A percentile compares a stretch with the other conserved stretches of the same genome.
phyloP scores from a whole-genome alignment of 2,113 vertebrate genomes.

The Phylloscopus trochiloides region DNA sequence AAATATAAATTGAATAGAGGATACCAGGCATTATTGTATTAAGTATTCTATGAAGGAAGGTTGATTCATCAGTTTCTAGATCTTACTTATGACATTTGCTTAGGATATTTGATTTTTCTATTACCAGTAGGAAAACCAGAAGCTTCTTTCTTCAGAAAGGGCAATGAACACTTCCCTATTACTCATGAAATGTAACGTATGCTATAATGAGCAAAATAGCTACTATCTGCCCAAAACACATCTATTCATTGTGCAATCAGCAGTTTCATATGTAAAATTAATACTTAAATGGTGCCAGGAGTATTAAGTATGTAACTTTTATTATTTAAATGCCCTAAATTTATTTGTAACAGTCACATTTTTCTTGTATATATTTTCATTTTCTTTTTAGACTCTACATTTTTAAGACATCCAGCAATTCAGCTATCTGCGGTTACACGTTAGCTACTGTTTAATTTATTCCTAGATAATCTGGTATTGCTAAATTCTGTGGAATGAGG shows the following conservation, averaged over 20 bases:
- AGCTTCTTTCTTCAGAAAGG: background rate
- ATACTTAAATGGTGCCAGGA: conserved; percentile 40
- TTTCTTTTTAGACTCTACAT: background rate
- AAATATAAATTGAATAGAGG: background rate
- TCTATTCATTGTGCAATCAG: conserved; percentile 52
- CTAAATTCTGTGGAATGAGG: background rate
- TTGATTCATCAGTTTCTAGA: background rate
- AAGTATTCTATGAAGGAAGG: background rate
- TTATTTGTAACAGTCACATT: conserved; percentile 32
- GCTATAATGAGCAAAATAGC: conserved; percentile 29
- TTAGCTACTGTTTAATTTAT: conserved; percentile 35
- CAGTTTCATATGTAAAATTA: conserved; percentile 55
- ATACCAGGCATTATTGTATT: background rate
- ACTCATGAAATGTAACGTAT: background rate
- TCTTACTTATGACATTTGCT: background rate
- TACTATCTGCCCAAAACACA: conserved; percentile 41
- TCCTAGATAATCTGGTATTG: background rate
- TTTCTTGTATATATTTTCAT: conserved; percentile 11
- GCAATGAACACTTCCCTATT: background rate
- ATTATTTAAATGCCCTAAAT: conserved; percentile 57
- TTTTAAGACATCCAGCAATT: background rate
- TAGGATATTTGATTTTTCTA: conserved; percentile 32
- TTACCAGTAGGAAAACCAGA: background rate
- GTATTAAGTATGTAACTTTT: conserved; percentile 46
- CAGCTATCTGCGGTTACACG: background rate